Evolutionary conservation across 2,797 vertebrate genomes (phyloP), one percentile per base, ranked within the genome.

Genomic region (Eremophila alpestris): DNA sequence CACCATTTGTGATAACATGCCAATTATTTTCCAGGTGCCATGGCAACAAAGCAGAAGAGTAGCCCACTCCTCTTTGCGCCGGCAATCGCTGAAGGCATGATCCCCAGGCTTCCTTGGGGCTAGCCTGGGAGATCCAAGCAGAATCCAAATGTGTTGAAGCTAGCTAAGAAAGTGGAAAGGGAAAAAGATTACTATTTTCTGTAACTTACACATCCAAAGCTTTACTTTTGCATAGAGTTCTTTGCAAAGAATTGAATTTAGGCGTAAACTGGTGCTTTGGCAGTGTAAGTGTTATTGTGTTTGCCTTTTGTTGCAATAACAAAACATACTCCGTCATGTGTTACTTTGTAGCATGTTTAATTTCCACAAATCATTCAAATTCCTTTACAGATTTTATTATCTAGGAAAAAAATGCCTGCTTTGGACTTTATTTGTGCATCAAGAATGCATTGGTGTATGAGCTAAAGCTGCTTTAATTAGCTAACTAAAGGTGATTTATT

Each of bases 21-120:
- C 73, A 94, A 78, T 91, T 88, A 90, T 71, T 91, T 95, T 90
- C 32, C 46, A 59, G 81, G 23, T 85, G 30, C 40, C 40, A 73
- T 80, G 56, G 55, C 59, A 92, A 87, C 71, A 74, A 46, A 81
- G 22, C 21, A 68, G 62, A 77, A 87, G 14, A 83, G 49, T 27
- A 60, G 19, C 16, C 71, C 2, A 5, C 17, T 69, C 46, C 51
- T 78, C 40, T 58, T 29, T 23, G 40, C 24, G 13, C 27, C 0
- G 0, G 1, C 3, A 65, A 18, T 55, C 1, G 5, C 45, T 30
- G 24, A 60, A 83, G 64, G 56, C 23, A 18, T 8, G n/a, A 45
- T 75, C 62, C 73, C 54, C 18, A 7, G 69, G 79, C 65, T 85
- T 46, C 30, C 69, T 24, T 32, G 38, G n/a, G 69, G 76, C 69